These are phyloP conservation scores for Ophioninae sp. DNA, from an alignment of 2,888 invertebrate species.

Conservation along the genomic window DNA sequence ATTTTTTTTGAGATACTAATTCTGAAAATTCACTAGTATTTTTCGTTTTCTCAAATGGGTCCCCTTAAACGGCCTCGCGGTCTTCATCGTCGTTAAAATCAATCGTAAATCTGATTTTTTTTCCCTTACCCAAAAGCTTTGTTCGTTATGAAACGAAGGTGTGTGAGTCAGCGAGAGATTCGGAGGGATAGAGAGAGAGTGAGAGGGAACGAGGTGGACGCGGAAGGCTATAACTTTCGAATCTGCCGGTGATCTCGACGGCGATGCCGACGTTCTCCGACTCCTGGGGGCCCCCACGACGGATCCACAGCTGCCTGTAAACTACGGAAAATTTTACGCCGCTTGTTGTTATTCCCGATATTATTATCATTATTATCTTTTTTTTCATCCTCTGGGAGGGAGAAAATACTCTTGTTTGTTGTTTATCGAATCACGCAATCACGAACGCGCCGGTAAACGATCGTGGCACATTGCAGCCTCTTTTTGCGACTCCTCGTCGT, in stretches of 20 bases:
- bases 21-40: neutral
- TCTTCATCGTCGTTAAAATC: constrained; percentile 17
- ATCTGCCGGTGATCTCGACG: constrained; percentile 56
- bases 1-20: no score
- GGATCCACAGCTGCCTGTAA: constrained; percentile 65
- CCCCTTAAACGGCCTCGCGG: constrained; percentile 19
- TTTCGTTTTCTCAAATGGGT: constrained; percentile 20
- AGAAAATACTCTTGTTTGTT: constrained; percentile 23
- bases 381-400: neutral
- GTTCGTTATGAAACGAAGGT: constrained; percentile 24
- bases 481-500: constrained; percentile 1
- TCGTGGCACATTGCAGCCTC: constrained; percentile 7
- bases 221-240: constrained; percentile 62
- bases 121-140: constrained; percentile 10
- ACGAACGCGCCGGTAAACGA: constrained; percentile 17
- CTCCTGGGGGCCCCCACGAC: constrained; percentile 55
- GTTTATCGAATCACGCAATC: constrained; percentile 13
- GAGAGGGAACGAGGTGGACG: constrained; percentile 42
- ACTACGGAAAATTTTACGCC: constrained; percentile 72
- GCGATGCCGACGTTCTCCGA: constrained; percentile 35
- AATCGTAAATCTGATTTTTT: constrained; percentile 44
- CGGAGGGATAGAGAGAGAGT: constrained; percentile 32
- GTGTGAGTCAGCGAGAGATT: constrained; percentile 30
- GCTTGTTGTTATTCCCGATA: neutral
- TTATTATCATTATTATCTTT: neutral